Base-by-base conservation (phyloP, 2,113 vertebrate genomes). In the Ramphastos sulfuratus region DNA sequence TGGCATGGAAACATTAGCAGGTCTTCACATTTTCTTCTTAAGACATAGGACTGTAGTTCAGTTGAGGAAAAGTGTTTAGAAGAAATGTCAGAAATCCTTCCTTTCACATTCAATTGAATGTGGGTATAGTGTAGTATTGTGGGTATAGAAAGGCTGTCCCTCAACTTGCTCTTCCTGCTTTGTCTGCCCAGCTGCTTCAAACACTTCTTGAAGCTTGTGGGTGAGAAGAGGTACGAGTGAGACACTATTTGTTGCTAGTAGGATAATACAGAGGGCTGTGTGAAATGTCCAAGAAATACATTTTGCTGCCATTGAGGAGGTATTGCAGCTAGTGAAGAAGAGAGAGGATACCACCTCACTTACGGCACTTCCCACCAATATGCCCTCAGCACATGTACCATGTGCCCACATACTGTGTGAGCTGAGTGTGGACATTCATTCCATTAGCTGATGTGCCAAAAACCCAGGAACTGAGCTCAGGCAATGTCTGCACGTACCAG, bases 361-460 rank as follows among this genome's bases (percentile, higher is more conserved):
- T 80, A 31, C 2, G 37, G 28, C 3, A 15, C 7, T 55, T n/a
- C 4, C 7, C 6, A 37, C 42, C 23, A 60, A 31, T 5, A 23
- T 58, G 90, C 28, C 15, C 7, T 23, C 71, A 69, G 67, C 4
- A 52, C 35, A 12, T 0, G 4, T 42, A 31, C 35, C 5, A 8
- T 0, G 0, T 61, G 71, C 37, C 44, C n/a, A 3, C 48, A 74
- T 2, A 33, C 18, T 2, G 0, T 50, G 19, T 69, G 31, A 70
- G 16, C 60, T 15, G 3, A 79, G 12, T 0, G 0, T 35, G 67
- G 37, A 35, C 56, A 42, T 63, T 74, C 4, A 4, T 12, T 74
- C 33, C 16, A 50, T 12, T 6, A 37, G 33, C 13, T 77, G 19
- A 16, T 19, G 12, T 3, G 59, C 13, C 25, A 88, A 71, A 93